phyloP scores from a whole-genome alignment of 2,888 invertebrate genomes.

The Eupsilia transversa region DNA sequence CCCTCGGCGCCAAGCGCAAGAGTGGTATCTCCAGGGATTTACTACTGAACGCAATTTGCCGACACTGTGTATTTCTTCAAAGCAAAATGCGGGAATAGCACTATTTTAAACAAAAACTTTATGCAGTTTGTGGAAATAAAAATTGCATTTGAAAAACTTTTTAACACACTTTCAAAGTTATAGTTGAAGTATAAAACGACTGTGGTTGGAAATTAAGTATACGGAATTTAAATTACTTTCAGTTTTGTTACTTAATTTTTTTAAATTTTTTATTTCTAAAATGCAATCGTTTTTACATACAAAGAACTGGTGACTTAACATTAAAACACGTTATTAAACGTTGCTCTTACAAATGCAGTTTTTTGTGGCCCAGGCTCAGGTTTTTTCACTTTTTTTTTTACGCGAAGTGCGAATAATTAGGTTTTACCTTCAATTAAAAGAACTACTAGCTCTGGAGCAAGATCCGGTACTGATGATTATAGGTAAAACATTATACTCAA shows the following conservation, averaged over 20 bases:
- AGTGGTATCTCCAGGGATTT: conserved; percentile 74
- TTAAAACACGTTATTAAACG: background rate
- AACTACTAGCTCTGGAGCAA: background rate
- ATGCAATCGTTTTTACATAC: background rate
- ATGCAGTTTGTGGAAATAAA: conserved; percentile 14
- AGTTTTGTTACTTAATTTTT: background rate
- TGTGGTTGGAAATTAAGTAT: conserved; percentile 5
- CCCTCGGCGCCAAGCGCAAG: conserved; percentile 80
- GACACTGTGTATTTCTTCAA: conserved; percentile 54
- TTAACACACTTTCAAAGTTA: conserved; percentile 7
- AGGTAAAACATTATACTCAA: background rate
- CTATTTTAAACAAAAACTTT: conserved; percentile 36
- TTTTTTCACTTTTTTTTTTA: background rate
- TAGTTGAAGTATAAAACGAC: conserved; percentile 10
- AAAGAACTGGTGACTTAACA: background rate
- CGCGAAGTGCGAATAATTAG: background rate
- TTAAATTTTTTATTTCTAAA: background rate
- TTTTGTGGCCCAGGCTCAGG: background rate
- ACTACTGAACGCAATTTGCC: conserved; percentile 76
- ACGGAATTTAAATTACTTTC: background rate
- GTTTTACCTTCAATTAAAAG: background rate
- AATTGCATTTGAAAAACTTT: conserved; percentile 35
- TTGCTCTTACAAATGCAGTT: background rate
- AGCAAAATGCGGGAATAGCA: conserved; percentile 42
- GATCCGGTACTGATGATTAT: background rate